phyloP scores from a whole-genome alignment of 1,140 invertebrate species.

The Cataglyphis hispanica region DNA sequence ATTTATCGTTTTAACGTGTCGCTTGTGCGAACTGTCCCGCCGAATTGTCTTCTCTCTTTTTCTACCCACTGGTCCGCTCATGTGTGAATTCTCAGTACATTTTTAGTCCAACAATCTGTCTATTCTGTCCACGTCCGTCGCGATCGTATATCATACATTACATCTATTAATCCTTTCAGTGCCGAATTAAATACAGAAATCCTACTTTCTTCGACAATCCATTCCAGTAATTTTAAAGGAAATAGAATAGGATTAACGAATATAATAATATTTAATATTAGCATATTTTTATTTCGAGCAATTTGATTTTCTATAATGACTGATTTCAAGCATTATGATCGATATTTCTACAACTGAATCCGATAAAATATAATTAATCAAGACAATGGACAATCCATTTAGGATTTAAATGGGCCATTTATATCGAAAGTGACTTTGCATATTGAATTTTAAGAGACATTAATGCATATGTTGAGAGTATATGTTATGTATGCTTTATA shows the following conservation, averaged over 20 bases:
- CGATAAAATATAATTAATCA: slow-evolving; percentile 32
- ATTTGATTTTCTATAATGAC: slow-evolving; percentile 29
- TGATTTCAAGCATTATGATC: slow-evolving; percentile 24
- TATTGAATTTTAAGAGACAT: slow-evolving; percentile 12
- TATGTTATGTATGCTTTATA: not conserved
- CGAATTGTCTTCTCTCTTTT: slow-evolving; percentile 53
- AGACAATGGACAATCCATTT: slow-evolving; percentile 24
- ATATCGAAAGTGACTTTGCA: not conserved
- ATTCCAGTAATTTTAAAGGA: slow-evolving; percentile 49
- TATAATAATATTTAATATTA: slow-evolving; percentile 19
- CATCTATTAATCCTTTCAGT: slow-evolving; percentile 48
- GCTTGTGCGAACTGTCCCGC: slow-evolving; percentile 57
- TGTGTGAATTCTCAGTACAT: slow-evolving; percentile 57
- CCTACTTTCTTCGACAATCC: slow-evolving; percentile 42
- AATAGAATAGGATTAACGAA: slow-evolving; percentile 39
- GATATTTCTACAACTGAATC: not conserved
- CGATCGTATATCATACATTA: slow-evolving; percentile 48
- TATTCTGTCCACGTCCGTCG: slow-evolving; percentile 38
- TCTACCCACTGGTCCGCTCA: slow-evolving; percentile 59
- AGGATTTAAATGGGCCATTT: slow-evolving; percentile 26
- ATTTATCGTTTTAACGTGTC: slow-evolving; percentile 57
- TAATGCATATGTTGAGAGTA: slow-evolving; percentile 1
- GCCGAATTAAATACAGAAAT: slow-evolving; percentile 38
- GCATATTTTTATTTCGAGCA: slow-evolving; percentile 14
- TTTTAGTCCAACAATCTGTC: slow-evolving; percentile 50